Percentiles rank a stretch among this genome's conserved stretches.
Conservation (phyloP, 2,888 invertebrate species). For the Ramazzottius varieornatus region DNA sequence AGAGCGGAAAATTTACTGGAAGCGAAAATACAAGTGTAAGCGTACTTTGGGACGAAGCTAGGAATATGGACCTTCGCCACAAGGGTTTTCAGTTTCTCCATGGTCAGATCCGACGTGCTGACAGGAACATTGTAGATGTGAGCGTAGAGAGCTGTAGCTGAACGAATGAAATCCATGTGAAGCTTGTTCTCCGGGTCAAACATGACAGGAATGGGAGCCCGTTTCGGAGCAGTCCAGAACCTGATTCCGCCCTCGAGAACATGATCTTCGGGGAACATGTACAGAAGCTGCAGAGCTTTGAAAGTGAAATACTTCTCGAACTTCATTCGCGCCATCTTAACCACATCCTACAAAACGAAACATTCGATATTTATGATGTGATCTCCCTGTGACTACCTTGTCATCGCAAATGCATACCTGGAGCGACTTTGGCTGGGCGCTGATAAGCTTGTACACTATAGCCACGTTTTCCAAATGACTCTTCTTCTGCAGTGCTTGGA, state of each 20-base stretch:
- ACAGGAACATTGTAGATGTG: slow-evolving; percentile 5
- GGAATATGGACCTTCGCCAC: not conserved
- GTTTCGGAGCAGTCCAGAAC: slow-evolving; percentile 21
- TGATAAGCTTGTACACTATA: not conserved
- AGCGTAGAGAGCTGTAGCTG: slow-evolving; percentile 6
- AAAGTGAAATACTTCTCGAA: slow-evolving; percentile 25
- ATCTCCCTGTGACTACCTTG: no score
- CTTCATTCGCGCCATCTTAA: slow-evolving; percentile 18
- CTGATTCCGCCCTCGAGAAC: slow-evolving; percentile 8
- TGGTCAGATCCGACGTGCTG: not conserved
- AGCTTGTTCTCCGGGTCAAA: slow-evolving; percentile 16
- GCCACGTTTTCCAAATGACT: not conserved
- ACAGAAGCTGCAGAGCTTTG: slow-evolving; percentile 20
- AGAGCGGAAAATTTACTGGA: no score
- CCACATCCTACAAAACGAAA: slow-evolving; percentile 14
- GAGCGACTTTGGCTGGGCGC: not conserved
- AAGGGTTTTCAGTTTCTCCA: not conserved
- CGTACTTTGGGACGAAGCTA: not conserved
- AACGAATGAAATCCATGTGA: slow-evolving; percentile 10
- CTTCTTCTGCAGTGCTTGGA: not conserved
- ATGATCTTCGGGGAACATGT: slow-evolving; percentile 22
- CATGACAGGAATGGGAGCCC: slow-evolving; percentile 19
- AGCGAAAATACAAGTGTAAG: not conserved
- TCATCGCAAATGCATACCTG: no score
- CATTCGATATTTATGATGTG: no score